These are phyloP conservation scores for Coelogynopora nodosa DNA, from an alignment of 2,888 invertebrate genomes.

Conservation along the genomic window DNA sequence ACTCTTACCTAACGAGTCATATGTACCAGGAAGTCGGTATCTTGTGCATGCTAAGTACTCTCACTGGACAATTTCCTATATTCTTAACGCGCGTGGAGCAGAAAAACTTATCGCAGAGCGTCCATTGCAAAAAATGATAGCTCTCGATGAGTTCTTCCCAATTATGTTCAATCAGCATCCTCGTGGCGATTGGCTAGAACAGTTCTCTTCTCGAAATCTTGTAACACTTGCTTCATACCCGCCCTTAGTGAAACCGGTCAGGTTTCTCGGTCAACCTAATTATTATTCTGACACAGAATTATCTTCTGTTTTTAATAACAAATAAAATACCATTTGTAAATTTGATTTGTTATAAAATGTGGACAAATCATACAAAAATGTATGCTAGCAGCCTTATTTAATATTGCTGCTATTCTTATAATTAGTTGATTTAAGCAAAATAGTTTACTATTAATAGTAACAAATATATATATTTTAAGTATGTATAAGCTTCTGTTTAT, in stretches of 20 bases:
- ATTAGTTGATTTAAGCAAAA: too few species aligned
- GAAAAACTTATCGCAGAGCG: constrained; percentile 74
- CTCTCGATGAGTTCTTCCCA: constrained; percentile 93
- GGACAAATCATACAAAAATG: too few species aligned
- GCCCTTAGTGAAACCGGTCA: constrained; percentile 19
- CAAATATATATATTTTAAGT: too few species aligned
- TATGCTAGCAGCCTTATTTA: too few species aligned
- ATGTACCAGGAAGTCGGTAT: constrained; percentile 67
- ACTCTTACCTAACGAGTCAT: constrained; percentile 67
- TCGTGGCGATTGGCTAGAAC: background rate
- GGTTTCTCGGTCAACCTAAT: constrained; percentile 27
- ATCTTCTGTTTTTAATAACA: background rate
- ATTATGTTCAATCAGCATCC: constrained; percentile 72
- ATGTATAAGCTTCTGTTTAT: too few species aligned
- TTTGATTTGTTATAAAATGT: too few species aligned
- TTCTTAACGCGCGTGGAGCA: constrained; percentile 76
- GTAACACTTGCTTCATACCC: constrained; percentile 40
- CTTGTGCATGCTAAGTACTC: constrained; percentile 79
- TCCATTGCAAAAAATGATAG: constrained; percentile 78
- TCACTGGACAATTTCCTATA: constrained; percentile 95
- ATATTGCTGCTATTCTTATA: too few species aligned
- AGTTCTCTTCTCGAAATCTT: background rate
- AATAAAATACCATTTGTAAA: background rate
- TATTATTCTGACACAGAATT: constrained; percentile 42
- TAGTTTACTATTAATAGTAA: too few species aligned